Conservation (phyloP, 2,888 invertebrate genomes). For the Dinocampus coccinellae region DNA sequence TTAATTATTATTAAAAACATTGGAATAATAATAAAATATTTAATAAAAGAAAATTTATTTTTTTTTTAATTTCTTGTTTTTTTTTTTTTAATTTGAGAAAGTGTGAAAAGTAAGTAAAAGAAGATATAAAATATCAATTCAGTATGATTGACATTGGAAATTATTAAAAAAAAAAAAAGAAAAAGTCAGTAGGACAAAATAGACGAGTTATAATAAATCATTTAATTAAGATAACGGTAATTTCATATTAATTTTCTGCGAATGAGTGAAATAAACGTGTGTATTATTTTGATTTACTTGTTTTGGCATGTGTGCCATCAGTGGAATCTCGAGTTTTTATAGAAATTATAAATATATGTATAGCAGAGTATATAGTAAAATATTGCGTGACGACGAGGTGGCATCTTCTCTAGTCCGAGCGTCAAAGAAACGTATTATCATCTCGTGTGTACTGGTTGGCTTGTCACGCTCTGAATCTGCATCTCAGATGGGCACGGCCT, state of each 20-base stretch:
- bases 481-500: conserved; percentile 10
- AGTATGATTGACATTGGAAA: not conserved
- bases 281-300: not conserved
- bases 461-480: conserved; percentile 46
- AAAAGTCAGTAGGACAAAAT: not conserved
- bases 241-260: not conserved
- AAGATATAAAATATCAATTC: not conserved
- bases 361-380: conserved; percentile 11
- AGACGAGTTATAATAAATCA: not conserved
- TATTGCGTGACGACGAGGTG: conserved; percentile 45
- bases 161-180: not conserved
- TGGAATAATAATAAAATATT: too few relatives aligned
- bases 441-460: conserved; percentile 18
- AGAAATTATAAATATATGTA: not conserved
- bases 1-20: too few relatives aligned
- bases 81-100: not conserved
- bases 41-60: not conserved
- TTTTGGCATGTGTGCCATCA: too few relatives aligned
- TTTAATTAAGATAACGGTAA: conserved; percentile 2
- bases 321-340: too few relatives aligned
- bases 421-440: conserved; percentile 34
- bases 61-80: conserved; percentile 1
- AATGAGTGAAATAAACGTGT: not conserved
- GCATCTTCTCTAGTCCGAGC: not conserved
- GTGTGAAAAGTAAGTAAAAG: not conserved